These are phyloP conservation scores for Seriola quinqueradiata DNA, from an alignment of 2,113 vertebrate genomes.

Conservation along the genomic window DNA sequence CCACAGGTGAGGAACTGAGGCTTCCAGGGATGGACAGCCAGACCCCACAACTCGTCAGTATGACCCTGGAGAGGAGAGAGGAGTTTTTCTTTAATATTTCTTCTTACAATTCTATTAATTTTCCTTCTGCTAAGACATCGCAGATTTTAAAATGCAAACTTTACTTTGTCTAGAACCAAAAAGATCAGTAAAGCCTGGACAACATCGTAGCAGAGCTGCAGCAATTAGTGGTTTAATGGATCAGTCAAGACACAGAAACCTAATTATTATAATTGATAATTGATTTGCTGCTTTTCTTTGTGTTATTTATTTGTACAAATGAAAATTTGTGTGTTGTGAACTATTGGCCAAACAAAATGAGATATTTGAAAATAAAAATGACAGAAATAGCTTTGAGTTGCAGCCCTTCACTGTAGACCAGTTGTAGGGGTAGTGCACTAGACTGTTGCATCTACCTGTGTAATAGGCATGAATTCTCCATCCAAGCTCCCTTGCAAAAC, in stretches of 20 bases:
- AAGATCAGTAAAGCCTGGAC: neutral
- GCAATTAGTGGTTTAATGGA: neutral
- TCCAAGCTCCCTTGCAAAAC: conserved; percentile 93
- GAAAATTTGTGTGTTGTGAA: neutral
- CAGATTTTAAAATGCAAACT: neutral
- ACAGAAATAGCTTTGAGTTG: neutral
- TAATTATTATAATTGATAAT: neutral
- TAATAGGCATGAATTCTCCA: conserved; percentile 93
- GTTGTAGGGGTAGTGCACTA: neutral
- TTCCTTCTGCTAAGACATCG: neutral
- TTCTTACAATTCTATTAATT: neutral
- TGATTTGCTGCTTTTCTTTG: neutral
- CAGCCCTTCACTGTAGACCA: neutral
- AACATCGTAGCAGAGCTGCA: neutral
- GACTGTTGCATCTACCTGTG: conserved; percentile 86
- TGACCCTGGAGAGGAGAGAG: conserved; percentile 87
- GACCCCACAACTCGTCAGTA: conserved; percentile 97
- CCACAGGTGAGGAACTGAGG: conserved; percentile 96
- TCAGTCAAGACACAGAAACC: neutral
- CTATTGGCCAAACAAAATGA: conserved; percentile 1
- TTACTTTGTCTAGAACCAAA: too few relatives aligned
- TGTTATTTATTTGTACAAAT: neutral
- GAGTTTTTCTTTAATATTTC: neutral
- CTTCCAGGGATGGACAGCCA: conserved; percentile 92
- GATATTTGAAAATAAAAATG: neutral